phyloP scores from a whole-genome alignment of 2,888 invertebrate species.

The Conops quadrifasciatus region DNA sequence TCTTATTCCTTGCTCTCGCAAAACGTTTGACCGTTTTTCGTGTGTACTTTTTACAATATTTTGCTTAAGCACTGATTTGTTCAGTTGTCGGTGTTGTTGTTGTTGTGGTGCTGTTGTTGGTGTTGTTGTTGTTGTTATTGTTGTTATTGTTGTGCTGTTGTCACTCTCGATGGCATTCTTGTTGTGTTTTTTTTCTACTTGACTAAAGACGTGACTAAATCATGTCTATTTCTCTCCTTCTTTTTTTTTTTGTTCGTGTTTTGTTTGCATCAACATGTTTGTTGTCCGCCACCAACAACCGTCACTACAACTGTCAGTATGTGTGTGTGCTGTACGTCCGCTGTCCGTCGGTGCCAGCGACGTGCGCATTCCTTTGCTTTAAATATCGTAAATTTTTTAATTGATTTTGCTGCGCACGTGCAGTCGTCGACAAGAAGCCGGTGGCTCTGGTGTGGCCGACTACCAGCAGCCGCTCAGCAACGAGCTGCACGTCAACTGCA shows the following conservation, averaged over 20 bases:
- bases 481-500: too few species aligned
- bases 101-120: slow-evolving; percentile 2
- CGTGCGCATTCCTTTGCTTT: slow-evolving; percentile 1
- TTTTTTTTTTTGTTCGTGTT: not conserved
- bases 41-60: not conserved
- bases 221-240: too few species aligned
- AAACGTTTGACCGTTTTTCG: not conserved
- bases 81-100: not conserved
- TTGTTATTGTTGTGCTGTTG: too few species aligned
- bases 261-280: not conserved
- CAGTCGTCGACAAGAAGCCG: not conserved
- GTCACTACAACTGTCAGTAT: too few species aligned
- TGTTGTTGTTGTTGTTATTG: too few species aligned
- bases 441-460: too few species aligned
- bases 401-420: slow-evolving; percentile 28
- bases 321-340: too few species aligned
- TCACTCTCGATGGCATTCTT: not conserved
- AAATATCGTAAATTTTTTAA: slow-evolving; percentile 3
- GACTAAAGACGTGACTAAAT: slow-evolving; percentile 15
- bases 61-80: slow-evolving; percentile 8
- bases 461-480: not conserved
- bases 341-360: slow-evolving; percentile 10
- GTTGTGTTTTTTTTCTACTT: slow-evolving; percentile 2
- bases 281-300: not conserved
- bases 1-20: not conserved